phyloP scores from a whole-genome alignment of 92 coral and sea anemone species.

The Porites cylindrica region DNA sequence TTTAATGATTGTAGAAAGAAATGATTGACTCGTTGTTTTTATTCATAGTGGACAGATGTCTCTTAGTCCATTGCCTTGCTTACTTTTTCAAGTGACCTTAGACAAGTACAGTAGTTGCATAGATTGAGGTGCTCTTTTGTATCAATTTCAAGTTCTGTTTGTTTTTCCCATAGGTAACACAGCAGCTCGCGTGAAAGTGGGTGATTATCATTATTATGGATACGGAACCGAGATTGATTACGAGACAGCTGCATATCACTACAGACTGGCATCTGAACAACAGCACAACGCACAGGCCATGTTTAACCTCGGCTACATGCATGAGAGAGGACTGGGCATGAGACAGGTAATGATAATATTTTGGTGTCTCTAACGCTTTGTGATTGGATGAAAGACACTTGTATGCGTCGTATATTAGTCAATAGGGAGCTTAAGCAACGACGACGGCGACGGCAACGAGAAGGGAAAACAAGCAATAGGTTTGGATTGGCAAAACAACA shows the following conservation, averaged over 20 bases:
- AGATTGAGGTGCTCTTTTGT: no score
- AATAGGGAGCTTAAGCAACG: no score
- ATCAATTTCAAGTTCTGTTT: not conserved
- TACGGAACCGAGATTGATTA: constrained; percentile 97
- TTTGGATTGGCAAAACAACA: no score
- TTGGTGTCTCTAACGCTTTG: not conserved
- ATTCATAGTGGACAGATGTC: no score
- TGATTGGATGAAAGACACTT: not conserved
- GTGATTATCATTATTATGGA: constrained; percentile 98
- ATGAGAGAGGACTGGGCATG: constrained; percentile 99
- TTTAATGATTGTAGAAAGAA: no score
- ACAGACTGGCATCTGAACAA: constrained; percentile 92
- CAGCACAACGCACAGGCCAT: constrained; percentile 98
- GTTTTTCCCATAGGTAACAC: constrained; percentile 78
- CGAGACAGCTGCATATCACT: constrained; percentile 95
- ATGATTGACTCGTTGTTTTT: no score
- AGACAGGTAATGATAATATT: constrained; percentile 74
- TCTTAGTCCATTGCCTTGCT: no score
- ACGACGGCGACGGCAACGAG: no score
- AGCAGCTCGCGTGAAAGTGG: constrained; percentile 97
- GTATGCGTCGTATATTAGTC: not conserved
- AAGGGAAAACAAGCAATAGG: no score
- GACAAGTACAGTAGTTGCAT: not conserved
- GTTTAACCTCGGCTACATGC: constrained; percentile 99
- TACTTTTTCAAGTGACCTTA: no score